Percentiles rank a stretch among this genome's conserved stretches.
Conservation (phyloP, 2,888 invertebrate species). For the Dilophus febrilis region DNA sequence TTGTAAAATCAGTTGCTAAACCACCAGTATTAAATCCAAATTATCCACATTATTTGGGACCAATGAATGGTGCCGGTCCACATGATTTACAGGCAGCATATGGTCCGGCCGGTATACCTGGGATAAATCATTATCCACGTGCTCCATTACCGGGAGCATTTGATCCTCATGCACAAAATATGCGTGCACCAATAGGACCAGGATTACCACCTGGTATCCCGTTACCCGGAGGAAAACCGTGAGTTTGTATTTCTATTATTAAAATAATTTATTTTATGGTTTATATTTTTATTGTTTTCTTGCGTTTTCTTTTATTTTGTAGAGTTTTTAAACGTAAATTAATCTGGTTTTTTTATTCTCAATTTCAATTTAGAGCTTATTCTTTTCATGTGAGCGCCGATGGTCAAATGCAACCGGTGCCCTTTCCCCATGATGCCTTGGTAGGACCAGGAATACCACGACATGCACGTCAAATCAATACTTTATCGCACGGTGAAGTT, state of each 20-base stretch:
- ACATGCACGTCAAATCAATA: slow-evolving; percentile 82
- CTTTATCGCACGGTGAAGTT: slow-evolving; percentile 87
- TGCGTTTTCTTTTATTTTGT: background rate
- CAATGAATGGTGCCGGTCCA: slow-evolving; percentile 37
- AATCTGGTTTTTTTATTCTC: too few species aligned
- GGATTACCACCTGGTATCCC: slow-evolving; percentile 28
- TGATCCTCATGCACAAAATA: slow-evolving; percentile 47
- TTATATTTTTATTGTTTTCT: too few species aligned
- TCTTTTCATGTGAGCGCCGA: slow-evolving; percentile 87
- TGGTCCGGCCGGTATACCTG: slow-evolving; percentile 36
- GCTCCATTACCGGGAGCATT: slow-evolving; percentile 47
- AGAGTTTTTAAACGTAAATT: background rate
- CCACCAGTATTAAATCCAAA: slow-evolving; percentile 16
- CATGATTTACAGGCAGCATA: slow-evolving; percentile 41
- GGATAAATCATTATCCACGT: slow-evolving; percentile 46
- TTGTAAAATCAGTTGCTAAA: slow-evolving; percentile 14
- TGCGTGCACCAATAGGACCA: slow-evolving; percentile 33
- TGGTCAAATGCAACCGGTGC: slow-evolving; percentile 80
- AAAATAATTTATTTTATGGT: slow-evolving; percentile 1
- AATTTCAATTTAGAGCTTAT: slow-evolving; percentile 57
- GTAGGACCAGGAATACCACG: slow-evolving; percentile 86
- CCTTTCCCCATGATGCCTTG: slow-evolving; percentile 86
- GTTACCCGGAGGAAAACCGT: slow-evolving; percentile 77
- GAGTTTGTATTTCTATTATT: slow-evolving; percentile 36
- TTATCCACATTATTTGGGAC: slow-evolving; percentile 43